Conservation (phyloP, 2,113 vertebrate genomes). For the Lontra canadensis region DNA sequence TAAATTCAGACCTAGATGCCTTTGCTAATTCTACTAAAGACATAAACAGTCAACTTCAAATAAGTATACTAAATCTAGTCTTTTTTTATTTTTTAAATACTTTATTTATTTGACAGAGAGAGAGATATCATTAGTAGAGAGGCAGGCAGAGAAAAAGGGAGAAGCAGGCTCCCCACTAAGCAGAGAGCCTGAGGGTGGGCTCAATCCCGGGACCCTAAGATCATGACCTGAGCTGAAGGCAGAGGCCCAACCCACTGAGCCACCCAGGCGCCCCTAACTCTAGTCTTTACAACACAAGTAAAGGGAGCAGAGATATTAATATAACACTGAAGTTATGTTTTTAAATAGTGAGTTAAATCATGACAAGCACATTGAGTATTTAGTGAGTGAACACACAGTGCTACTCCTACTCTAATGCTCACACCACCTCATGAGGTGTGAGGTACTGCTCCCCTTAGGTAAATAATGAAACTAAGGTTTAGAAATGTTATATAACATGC, state of each 20-base stretch:
- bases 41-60: constrained; percentile 11
- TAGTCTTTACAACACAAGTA: constrained; percentile 29
- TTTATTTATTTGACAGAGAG: too few species aligned
- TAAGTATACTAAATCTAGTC: constrained; percentile 15
- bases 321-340: background rate
- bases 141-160: too few species aligned
- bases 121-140: too few species aligned
- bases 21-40: constrained; percentile 47
- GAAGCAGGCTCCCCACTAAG: too few species aligned
- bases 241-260: too few species aligned
- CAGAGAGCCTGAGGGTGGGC: too few species aligned
- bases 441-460: background rate
- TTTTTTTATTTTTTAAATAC: background rate
- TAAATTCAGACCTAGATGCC: background rate
- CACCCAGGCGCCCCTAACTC: background rate
- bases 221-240: too few species aligned
- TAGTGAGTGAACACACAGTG: background rate
- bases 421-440: background rate
- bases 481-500: background rate
- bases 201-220: too few species aligned
- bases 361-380: background rate
- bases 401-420: background rate
- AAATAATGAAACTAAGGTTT: background rate
- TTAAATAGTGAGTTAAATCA: background rate
- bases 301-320: background rate